phyloP scores from a whole-genome alignment of 1,140 invertebrate species.

The Leptinotarsa lineolata region DNA sequence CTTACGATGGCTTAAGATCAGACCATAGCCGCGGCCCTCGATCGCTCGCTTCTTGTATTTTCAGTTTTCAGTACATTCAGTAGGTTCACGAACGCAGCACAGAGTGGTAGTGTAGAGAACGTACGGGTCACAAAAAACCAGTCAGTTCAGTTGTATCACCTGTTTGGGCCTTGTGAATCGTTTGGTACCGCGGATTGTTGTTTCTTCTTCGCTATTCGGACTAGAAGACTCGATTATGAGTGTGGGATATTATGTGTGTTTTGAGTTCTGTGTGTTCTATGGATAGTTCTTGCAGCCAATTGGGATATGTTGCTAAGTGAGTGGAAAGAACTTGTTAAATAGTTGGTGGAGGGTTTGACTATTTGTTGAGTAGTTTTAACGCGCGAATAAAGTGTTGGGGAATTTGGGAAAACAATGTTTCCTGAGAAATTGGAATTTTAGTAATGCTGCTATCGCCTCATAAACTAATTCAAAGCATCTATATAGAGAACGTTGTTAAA shows the following conservation, averaged over 20 bases:
- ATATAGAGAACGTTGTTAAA: too few relatives aligned
- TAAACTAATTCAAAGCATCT: too few relatives aligned
- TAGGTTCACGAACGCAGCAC: neutral
- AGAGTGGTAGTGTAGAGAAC: neutral
- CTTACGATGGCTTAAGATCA: too few relatives aligned
- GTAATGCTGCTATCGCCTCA: too few relatives aligned
- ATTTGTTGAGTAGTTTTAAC: too few relatives aligned
- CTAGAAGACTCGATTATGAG: neutral
- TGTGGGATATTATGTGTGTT: slow-evolving; percentile 3
- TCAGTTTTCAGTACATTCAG: neutral
- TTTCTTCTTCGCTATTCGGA: neutral
- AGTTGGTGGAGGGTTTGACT: too few relatives aligned
- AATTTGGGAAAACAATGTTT: too few relatives aligned
- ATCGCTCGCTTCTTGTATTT: neutral
- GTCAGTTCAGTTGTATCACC: slow-evolving; percentile 5
- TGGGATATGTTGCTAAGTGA: slow-evolving; percentile 1
- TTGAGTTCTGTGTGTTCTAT: neutral
- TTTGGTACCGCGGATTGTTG: neutral
- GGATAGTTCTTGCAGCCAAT: neutral
- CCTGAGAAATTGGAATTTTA: too few relatives aligned
- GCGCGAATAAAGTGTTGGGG: too few relatives aligned
- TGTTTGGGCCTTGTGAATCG: neutral
- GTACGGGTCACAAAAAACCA: neutral
- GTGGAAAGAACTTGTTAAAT: neutral
- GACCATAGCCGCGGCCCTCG: too few relatives aligned